Evolutionary conservation across 2,888 invertebrate species (phyloP), one percentile per base, ranked within the genome.

Genomic region (Perdita meconis): DNA sequence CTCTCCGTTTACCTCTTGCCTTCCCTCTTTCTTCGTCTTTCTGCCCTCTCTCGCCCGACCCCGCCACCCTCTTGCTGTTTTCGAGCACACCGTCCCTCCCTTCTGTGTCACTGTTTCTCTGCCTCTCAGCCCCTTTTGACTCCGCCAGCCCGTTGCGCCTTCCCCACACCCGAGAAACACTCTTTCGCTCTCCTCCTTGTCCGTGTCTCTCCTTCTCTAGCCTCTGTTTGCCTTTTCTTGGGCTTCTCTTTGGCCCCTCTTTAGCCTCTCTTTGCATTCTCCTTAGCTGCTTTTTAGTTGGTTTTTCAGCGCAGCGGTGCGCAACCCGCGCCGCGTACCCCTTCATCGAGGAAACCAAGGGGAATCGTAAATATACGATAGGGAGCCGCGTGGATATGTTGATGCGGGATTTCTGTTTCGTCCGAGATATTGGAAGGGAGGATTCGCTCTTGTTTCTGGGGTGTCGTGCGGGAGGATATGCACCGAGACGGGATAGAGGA

Each of bases 1-100:
- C 42, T 93, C 42, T 59, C n/a, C 40, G 19, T 77, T 61, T 61
- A 36, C 6, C 56, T 50, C 55, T 65, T 55, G 53, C 42, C 47
- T 47, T 12, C 13, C 16, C 8, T 8, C 34, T 47, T 36, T 24
- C 13, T 16, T 2, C 0, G 26, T 24, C 16, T 24, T 38, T 47
- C 24, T 19, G 10, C 12, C 34, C 34, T 36, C 12, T 6, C 30
- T 2, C 30, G 6, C 30, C 30, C 3, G 6, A 30, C 30, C 2
- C 30, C n/a, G n/a, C n/a, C n/a, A n/a, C n/a, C n/a, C n/a, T n/a
- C n/a, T n/a, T n/a, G n/a, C n/a, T n/a, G n/a, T 30, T 30, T 30
- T 6, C 6, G 30, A 2, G 30, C 30, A 30, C 30, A 2, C 30
- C 6, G 30, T 30, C 30, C 30, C 6, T 6, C 30, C 3, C 30